A percentile compares a stretch with the other conserved stretches of the same genome.
Evolutionary conservation across 2,888 invertebrate genomes (phyloP).

Genomic region (Alviniconcha strummeri): DNA sequence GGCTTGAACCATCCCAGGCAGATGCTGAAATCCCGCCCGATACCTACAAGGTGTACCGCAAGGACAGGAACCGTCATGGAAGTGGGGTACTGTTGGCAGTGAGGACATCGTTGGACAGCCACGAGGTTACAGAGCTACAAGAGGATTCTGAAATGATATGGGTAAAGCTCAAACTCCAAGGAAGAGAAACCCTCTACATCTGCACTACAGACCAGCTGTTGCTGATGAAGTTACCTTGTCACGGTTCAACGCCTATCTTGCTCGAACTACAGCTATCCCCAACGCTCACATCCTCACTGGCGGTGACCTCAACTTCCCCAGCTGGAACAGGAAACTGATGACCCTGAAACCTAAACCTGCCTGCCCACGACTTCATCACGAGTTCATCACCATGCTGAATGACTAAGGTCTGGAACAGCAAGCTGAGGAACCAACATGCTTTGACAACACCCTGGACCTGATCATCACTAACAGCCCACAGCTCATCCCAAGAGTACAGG

Average conservation of each 20-base stretch:
- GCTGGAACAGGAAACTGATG: background rate
- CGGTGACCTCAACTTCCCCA: background rate
- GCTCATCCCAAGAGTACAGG: background rate
- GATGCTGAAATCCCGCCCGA: background rate
- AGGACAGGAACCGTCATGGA: background rate
- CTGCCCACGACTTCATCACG: background rate
- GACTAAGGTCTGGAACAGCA: conserved; percentile 6
- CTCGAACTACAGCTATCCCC: background rate
- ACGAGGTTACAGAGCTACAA: background rate
- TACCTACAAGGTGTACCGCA: background rate
- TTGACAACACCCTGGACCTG: background rate
- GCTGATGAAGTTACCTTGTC: background rate
- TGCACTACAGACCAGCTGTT: background rate
- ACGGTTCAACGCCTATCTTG: background rate
- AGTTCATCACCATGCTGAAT: background rate
- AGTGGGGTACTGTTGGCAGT: background rate
- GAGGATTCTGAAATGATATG: background rate
- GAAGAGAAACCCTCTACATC: background rate
- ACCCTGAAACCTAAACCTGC: background rate
- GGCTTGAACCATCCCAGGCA: no score
- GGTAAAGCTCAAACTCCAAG: background rate
- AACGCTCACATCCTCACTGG: background rate
- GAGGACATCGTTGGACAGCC: background rate
- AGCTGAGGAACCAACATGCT: background rate
- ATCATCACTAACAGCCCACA: conserved; percentile 4